Conservation (phyloP, 1,140 invertebrate genomes). For the Papilio machaon region DNA sequence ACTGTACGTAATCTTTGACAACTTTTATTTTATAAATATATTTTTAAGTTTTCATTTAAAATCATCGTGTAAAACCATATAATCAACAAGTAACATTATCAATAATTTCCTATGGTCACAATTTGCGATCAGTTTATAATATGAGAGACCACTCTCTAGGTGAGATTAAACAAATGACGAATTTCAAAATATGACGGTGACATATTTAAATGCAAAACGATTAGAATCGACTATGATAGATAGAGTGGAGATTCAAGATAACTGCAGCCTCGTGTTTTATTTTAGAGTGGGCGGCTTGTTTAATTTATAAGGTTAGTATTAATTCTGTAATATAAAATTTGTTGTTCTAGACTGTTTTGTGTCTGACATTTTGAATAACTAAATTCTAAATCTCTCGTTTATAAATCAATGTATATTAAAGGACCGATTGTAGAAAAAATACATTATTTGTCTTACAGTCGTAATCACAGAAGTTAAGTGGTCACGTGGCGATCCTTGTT, state of each 20-base stretch:
- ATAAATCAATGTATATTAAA: too few relatives aligned
- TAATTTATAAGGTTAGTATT: background rate
- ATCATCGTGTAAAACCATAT: too few relatives aligned
- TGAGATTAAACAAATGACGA: background rate
- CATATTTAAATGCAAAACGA: conserved; percentile 14
- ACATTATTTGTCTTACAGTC: too few relatives aligned
- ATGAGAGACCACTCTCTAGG: background rate
- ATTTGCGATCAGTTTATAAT: background rate
- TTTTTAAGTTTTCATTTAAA: background rate
- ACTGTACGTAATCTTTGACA: too few relatives aligned
- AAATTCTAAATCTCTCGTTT: too few relatives aligned
- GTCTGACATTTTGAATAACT: too few relatives aligned
- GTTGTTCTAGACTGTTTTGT: background rate
- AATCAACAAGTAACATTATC: too few relatives aligned
- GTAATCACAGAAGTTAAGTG: too few relatives aligned
- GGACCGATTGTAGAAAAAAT: too few relatives aligned
- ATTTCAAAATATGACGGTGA: background rate
- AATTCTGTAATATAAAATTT: background rate
- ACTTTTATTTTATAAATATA: background rate
- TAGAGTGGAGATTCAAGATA: background rate
- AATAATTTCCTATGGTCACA: too few relatives aligned
- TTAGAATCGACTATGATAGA: conserved; percentile 4
- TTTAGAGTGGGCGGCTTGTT: background rate
- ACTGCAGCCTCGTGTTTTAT: conserved; percentile 14
- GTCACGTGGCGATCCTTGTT: too few relatives aligned